Evolutionary conservation across 2,888 invertebrate species (phyloP), one percentile per base, ranked within the genome.

Genomic region (Cantharis nigra): DNA sequence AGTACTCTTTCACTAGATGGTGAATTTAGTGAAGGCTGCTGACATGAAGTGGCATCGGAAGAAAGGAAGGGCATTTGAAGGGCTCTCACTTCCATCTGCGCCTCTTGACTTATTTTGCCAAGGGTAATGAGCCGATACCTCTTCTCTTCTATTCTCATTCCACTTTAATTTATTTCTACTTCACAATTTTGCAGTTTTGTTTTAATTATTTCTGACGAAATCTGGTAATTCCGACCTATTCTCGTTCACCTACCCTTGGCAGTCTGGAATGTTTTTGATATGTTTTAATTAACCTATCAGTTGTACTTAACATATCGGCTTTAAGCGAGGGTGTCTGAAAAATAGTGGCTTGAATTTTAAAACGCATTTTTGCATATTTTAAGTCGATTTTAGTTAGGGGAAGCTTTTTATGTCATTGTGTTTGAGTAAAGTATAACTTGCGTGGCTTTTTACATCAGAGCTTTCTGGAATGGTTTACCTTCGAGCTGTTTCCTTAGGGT

Each of bases 1-100:
- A n/a, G 13, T n/a, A n/a, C 49, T 49, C 49, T 49, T 49, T 49
- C 65, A 49, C n/a, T 49, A 7, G 49, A 49, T 69, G 28, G 69
- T 69, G 28, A 30, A 69, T 11, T n/a, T 74, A 76, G 73, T 72
- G 72, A 71, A 78, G 79, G 78, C 65, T 71, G 77, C 78, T 81
- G 81, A 81, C 81, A 79, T 75, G 69, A 79, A 81, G 81, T 76
- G 80, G 81, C 79, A 78, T 79, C 80, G 74, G 78, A 79, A 70
- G 81, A 80, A 81, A 81, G 81, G 73, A 77, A 79, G 81, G 81
- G 80, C 80, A 81, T 82, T 72, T 78, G 74, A 78, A 82, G 81
- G 26, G 78, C 80, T 67, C 81, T 81, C 79, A 77, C 74, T 78
- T 80, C 79, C 82, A 82, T 82, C 81, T 80, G 81, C 71, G 74